Conservation (phyloP, 2,888 invertebrate species). For the Drosophila rubida region DNA sequence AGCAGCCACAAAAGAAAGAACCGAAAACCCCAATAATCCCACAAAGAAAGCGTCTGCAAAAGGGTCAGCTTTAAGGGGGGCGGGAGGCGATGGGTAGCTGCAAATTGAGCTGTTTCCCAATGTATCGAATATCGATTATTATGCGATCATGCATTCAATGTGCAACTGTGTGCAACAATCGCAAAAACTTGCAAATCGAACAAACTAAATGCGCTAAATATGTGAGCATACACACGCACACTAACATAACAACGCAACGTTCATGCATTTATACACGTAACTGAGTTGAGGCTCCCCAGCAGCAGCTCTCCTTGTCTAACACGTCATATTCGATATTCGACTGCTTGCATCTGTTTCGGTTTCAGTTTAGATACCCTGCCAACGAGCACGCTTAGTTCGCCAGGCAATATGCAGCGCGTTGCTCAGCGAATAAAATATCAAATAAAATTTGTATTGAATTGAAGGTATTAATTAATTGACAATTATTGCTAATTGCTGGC, state of each 20-base stretch:
- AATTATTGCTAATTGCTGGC: too few species aligned
- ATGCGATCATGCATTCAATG: constrained; percentile 28
- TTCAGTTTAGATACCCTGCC: neutral
- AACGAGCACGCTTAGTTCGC: neutral
- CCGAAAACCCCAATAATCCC: constrained; percentile 7
- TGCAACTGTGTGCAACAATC: constrained; percentile 13
- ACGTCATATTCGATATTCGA: constrained; percentile 4
- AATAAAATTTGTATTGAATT: too few species aligned
- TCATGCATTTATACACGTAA: constrained; percentile 3
- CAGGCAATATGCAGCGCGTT: neutral
- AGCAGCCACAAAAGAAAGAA: neutral
- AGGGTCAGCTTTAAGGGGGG: constrained; percentile 22
- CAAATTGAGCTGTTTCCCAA: neutral
- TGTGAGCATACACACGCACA: constrained; percentile 15
- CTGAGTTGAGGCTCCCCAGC: constrained; percentile 6
- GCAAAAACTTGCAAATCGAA: constrained; percentile 45
- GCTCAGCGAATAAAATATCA: too few species aligned
- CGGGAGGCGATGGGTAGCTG: neutral
- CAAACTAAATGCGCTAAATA: constrained; percentile 43
- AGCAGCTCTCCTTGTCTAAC: constrained; percentile 3
- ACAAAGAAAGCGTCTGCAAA: constrained; percentile 41
- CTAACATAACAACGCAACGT: neutral
- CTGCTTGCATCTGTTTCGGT: constrained; percentile 41
- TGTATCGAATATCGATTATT: constrained; percentile 13
- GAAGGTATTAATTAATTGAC: too few species aligned